Base-by-base conservation (phyloP, 2,797 vertebrate genomes). In the Chaunax sp. region DNA sequence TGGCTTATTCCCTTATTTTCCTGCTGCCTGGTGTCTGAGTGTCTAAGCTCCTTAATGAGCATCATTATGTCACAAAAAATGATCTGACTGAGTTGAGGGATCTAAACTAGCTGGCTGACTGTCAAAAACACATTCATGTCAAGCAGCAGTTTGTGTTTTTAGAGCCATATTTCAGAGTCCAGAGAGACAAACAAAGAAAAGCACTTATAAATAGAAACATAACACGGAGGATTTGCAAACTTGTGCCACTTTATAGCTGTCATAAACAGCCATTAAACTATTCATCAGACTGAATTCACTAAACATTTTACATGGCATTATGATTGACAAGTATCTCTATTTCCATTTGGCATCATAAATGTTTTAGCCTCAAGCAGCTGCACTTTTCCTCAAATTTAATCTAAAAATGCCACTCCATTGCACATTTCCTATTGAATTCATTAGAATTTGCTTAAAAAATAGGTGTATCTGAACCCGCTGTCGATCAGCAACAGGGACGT, bases 51-150 rank as follows among this genome's bases (percentile, higher is more conserved):
- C 26, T 1, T 75, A 82, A 82, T 74, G 60, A 80, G 79, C 60
- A 50, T 64, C 77, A 23, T 79, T 57, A 73, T 78, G 77, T 82
- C 77, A 72, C 35, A 43, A 49, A 61, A 58, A 57, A 54, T 59
- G 16, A 75, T 15, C 5, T 7, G 44, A 70, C 35, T 64, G 53
- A 70, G 46, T 56, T 66, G 64, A 80, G 30, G 60, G 54, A 59
- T 61, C 55, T 16, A 55, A 79, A 80, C 28, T 22, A 49, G 56
- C 47, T 70, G 20, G 40, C 41, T 12, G 19, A 43, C 69, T 80
- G 64, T 78, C 70, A 74, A 58, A 67, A 72, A 77, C 26, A 62
- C 20, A 50, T 30, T 60, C 38, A 16, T 54, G 68, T 75, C 45
- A 58, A 69, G 30, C 47, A 38, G 49, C 41, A 22, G 61, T 41